These are phyloP conservation scores for Gastracanthus pulcherrimus DNA, from an alignment of 2,888 invertebrate genomes.

Conservation along the genomic window DNA sequence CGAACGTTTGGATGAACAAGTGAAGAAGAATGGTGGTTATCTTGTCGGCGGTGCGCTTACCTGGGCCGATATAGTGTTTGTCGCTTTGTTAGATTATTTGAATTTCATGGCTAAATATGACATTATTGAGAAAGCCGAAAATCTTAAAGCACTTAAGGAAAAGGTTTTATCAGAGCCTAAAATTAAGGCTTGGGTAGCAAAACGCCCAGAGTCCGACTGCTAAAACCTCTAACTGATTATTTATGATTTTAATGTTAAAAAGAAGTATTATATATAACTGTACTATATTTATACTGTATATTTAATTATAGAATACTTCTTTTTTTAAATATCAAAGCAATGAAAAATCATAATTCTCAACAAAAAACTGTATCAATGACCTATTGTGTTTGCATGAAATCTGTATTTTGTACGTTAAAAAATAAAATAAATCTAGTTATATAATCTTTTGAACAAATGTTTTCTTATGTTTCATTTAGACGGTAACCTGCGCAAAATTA, in stretches of 20 bases:
- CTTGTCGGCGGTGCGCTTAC: conserved; percentile 79
- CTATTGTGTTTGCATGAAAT: not conserved
- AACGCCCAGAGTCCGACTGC: conserved; percentile 73
- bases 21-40: conserved; percentile 81
- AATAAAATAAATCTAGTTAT: not conserved
- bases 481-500: too few species aligned
- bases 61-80: conserved; percentile 84
- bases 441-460: not conserved
- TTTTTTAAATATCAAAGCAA: too few species aligned
- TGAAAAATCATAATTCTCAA: not conserved
- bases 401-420: not conserved
- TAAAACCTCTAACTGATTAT: not conserved
- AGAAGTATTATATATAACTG: not conserved
- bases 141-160: conserved; percentile 79
- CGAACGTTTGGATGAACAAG: conserved; percentile 80
- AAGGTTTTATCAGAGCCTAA: conserved; percentile 80
- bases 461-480: too few species aligned
- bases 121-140: conserved; percentile 80
- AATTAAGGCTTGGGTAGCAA: conserved; percentile 83
- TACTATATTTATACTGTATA: too few species aligned
- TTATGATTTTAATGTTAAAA: not conserved
- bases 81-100: conserved; percentile 81
- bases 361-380: not conserved
- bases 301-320: too few species aligned
- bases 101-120: conserved; percentile 80